Evolutionary conservation across 2,888 invertebrate genomes (phyloP), one percentile per base, ranked within the genome.

Genomic region (Ligdia adustata): DNA sequence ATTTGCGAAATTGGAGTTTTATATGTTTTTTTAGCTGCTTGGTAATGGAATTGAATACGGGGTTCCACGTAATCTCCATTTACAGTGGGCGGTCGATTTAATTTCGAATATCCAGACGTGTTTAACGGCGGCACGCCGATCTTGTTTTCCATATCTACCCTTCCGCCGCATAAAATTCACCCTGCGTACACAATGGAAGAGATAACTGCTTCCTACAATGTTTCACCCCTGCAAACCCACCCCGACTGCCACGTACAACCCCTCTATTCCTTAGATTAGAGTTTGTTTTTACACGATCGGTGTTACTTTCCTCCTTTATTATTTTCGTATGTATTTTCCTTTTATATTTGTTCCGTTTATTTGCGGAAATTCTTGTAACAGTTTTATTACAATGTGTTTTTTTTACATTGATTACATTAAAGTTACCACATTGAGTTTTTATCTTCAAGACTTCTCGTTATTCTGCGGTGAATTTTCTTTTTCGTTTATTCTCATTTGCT

Each of bases 61-160:
- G 9, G 14, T 29, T 7, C 16, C 2, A 1, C 13, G 27, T 18
- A 41, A 46, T 39, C 29, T 42, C 38, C 38, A 39, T 43, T 42
- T 24, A 22, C 28, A 13, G 18, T 16, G 29, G n/a, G 31, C 59
- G 62, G 66, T 55, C 56, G 65, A 64, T 67, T 72, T 63, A 52
- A 60, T 63, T 64, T 46, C 49, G 54, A 63, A 62, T 55, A 62
- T 57, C 43, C 55, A 60, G 44, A 60, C 57, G 43, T 47, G 53
- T 46, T 35, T 50, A 60, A 57, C 59, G 49, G 54, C 57, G 51
- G 59, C 35, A 22, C 16, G 9, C 13, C 34, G 34, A 27, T 18
- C 37, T 35, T 35, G 60, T 41, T 71, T 74, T 63, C 60, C 68
- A 60, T 66, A 68, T 68, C 68, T 63, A 62, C 72, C 72, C 64